Evolutionary conservation across 2,113 vertebrate genomes (phyloP).

Genomic region (Colaptes auratus): DNA sequence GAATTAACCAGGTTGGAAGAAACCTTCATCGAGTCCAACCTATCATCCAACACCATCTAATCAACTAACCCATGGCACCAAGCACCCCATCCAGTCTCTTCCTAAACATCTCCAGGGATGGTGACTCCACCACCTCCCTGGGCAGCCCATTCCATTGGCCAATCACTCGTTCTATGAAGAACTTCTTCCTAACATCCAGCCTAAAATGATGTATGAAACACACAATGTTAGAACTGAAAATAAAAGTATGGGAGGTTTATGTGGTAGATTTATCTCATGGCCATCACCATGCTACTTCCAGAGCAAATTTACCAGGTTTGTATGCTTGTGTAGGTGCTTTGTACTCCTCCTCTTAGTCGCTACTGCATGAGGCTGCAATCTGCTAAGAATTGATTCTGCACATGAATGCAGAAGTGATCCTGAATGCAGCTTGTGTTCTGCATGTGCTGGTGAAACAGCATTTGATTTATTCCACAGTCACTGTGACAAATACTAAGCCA

Average conservation of each 20-base stretch:
- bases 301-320: neutral
- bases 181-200: no score
- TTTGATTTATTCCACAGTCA: neutral
- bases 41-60: no score
- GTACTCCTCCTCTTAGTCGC: neutral
- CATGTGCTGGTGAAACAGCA: slow-evolving; percentile 43
- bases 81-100: no score
- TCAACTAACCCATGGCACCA: no score
- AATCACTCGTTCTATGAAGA: no score
- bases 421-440: slow-evolving; percentile 63
- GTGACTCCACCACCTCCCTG: no score
- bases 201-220: neutral
- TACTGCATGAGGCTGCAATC: neutral
- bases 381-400: neutral
- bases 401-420: slow-evolving; percentile 40
- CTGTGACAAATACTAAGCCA: neutral
- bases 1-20: no score
- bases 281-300: neutral
- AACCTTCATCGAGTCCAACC: no score
- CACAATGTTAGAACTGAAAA: neutral
- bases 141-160: no score
- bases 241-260: fast-evolving
- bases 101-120: no score
- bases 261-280: neutral
- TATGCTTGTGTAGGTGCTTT: neutral